phyloP scores from a whole-genome alignment of 1,140 invertebrate species.

The Cheumatopsyche charites region DNA sequence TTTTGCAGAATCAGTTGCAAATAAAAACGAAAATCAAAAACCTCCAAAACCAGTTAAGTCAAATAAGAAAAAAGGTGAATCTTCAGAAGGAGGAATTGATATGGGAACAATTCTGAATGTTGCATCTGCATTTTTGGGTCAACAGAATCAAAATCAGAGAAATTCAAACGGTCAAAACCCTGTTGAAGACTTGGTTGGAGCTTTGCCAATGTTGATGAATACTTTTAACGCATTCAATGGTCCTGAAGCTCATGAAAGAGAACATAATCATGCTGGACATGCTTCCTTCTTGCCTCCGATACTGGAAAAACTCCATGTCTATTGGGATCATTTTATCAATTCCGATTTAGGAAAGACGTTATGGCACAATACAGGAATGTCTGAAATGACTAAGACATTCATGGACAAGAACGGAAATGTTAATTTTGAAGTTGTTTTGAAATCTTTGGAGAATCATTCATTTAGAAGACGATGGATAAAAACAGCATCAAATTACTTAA shows the following conservation, averaged over 20 bases:
- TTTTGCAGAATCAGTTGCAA: constrained; percentile 52
- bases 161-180: constrained; percentile 50
- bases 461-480: constrained; percentile 80
- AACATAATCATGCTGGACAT: constrained; percentile 72
- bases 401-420: constrained; percentile 70
- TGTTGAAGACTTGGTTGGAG: constrained; percentile 65
- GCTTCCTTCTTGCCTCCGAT: constrained; percentile 75
- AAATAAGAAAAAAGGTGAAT: constrained; percentile 51
- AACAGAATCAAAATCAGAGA: constrained; percentile 39
- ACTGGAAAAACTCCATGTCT: constrained; percentile 73
- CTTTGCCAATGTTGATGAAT: constrained; percentile 70
- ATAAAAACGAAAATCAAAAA: constrained; percentile 22
- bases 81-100: constrained; percentile 55
- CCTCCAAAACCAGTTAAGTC: constrained; percentile 50
- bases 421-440: constrained; percentile 72
- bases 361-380: constrained; percentile 74
- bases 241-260: constrained; percentile 60
- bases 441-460: constrained; percentile 77
- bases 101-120: constrained; percentile 65
- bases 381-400: constrained; percentile 64
- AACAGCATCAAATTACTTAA: constrained; percentile 73
- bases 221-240: constrained; percentile 62
- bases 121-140: constrained; percentile 66
- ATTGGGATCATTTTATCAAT: constrained; percentile 80
- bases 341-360: constrained; percentile 76